A percentile compares a stretch with the other conserved stretches of the same genome.
Conservation (phyloP, 2,888 invertebrate genomes). For the Dolichopus griseipennis region DNA sequence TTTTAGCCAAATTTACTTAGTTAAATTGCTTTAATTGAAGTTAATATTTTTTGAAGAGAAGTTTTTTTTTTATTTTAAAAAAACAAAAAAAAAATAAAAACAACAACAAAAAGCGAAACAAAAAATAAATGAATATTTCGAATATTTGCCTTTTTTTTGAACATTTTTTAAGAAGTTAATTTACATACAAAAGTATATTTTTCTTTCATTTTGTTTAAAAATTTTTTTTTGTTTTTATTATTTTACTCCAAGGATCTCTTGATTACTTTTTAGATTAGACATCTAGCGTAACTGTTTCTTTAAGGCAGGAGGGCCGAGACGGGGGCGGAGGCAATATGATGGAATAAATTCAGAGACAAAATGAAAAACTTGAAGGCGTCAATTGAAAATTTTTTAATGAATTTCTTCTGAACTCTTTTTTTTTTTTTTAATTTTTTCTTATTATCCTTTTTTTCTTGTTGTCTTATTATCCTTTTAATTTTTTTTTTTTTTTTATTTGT, state of each 20-base stretch:
- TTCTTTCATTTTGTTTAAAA: not conserved
- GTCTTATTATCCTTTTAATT: no score
- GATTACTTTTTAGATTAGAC: not conserved
- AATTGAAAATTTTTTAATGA: not conserved
- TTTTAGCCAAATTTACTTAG: constrained; percentile 3
- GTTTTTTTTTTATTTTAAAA: no score
- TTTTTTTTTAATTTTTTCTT: no score
- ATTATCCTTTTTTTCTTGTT: no score
- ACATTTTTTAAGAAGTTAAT: not conserved
- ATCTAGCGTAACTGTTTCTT: not conserved
- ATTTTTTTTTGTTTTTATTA: not conserved
- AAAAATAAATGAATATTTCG: not conserved
- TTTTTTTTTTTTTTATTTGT: no score
- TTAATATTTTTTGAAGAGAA: not conserved
- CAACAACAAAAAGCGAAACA: no score
- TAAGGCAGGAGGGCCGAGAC: not conserved
- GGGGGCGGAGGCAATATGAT: not conserved
- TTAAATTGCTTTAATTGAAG: constrained; percentile 3
- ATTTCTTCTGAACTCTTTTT: not conserved
- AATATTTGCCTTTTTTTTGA: not conserved
- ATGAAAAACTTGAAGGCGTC: not conserved
- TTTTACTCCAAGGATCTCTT: not conserved
- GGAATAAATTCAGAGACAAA: not conserved
- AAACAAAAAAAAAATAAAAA: no score
- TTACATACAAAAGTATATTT: not conserved